Evolutionary conservation across 2,888 invertebrate genomes (phyloP).

Genomic region (Conops quadrifasciatus): DNA sequence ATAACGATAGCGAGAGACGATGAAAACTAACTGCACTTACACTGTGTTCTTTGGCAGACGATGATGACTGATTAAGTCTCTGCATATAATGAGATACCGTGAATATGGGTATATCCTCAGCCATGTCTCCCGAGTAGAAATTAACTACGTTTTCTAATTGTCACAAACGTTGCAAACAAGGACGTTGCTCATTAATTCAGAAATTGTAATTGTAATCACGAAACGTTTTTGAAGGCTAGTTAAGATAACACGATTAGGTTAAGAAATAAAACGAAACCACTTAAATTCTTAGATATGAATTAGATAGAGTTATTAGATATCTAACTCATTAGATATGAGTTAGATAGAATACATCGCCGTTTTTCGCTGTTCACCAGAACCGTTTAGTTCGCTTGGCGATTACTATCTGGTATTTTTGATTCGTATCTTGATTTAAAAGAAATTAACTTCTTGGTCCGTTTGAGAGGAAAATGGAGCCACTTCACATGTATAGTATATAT

Average conservation of each 20-base stretch:
- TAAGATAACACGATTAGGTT: conserved; percentile 1
- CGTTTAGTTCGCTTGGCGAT: conserved; percentile 34
- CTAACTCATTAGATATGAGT: too few species aligned
- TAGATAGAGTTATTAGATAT: too few species aligned
- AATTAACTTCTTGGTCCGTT: conserved; percentile 31
- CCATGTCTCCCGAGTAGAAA: conserved; percentile 45
- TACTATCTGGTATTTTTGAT: conserved; percentile 37
- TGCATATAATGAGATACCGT: conserved; percentile 58
- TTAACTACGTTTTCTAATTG: not conserved
- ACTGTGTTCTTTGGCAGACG: conserved; percentile 29
- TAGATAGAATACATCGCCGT: conserved; percentile 2
- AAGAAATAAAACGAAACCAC: conserved; percentile 6
- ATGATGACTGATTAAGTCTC: conserved; percentile 43
- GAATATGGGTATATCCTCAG: conserved; percentile 51
- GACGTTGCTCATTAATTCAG: conserved; percentile 1
- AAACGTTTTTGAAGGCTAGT: conserved; percentile 15
- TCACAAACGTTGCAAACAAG: not conserved
- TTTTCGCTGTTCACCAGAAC: conserved; percentile 27
- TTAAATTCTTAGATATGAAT: conserved; percentile 17
- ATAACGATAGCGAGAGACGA: too few species aligned
- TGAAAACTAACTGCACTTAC: conserved; percentile 32
- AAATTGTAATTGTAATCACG: conserved; percentile 11
- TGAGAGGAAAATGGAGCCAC: not conserved
- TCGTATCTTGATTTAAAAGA: conserved; percentile 25
- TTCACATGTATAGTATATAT: not conserved